These are phyloP conservation scores for Heliconius aoede DNA, from an alignment of 2,888 invertebrate species.

Conservation along the genomic window DNA sequence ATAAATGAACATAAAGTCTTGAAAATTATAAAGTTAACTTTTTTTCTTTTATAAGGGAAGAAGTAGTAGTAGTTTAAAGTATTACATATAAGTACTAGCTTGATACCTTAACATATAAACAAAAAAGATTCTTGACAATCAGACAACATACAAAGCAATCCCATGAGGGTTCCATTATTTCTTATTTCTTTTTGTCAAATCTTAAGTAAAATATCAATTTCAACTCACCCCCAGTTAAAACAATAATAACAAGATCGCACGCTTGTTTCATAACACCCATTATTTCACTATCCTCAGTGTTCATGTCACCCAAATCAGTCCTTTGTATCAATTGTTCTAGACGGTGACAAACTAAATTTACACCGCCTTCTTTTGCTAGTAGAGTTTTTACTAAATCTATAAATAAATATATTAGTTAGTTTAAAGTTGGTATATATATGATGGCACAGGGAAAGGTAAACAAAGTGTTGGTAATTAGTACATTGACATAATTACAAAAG, in stretches of 20 bases:
- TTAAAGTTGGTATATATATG: background rate
- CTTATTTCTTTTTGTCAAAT: too few species aligned
- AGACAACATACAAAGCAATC: background rate
- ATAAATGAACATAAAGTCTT: too few species aligned
- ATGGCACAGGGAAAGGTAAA: too few species aligned
- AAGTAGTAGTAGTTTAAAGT: too few species aligned
- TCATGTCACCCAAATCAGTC: constrained; percentile 69
- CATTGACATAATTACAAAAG: too few species aligned
- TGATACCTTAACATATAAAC: background rate
- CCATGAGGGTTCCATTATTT: too few species aligned
- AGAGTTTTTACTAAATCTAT: constrained; percentile 90
- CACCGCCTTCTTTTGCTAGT: constrained; percentile 89
- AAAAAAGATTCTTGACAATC: background rate
- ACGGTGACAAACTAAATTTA: constrained; percentile 89
- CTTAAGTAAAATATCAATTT: background rate
- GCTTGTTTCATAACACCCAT: constrained; percentile 90
- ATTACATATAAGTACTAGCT: background rate
- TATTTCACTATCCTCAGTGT: constrained; percentile 69
- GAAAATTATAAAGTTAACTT: too few species aligned
- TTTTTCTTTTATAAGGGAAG: too few species aligned
- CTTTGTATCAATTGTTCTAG: constrained; percentile 82
- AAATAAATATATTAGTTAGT: background rate
- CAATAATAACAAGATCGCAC: constrained; percentile 92
- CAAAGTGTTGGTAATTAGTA: too few species aligned
- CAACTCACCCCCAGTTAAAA: constrained; percentile 90